Base-by-base conservation (phyloP, 2,113 vertebrate genomes). In the Callionymus lyra region DNA sequence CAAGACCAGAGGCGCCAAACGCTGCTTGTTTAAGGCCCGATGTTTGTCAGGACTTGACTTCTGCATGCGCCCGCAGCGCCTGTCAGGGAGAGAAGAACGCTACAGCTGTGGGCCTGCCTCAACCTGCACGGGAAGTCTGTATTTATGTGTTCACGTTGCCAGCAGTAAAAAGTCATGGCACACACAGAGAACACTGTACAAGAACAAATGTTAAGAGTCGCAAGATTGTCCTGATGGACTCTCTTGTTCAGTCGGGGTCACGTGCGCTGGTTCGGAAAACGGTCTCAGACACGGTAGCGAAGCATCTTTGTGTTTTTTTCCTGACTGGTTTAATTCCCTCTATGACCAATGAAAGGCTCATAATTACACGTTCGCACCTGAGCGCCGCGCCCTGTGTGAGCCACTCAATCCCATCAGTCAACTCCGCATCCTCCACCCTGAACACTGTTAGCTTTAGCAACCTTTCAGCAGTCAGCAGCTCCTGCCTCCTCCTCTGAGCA, bases 1-100 rank as follows among this genome's bases (percentile, higher is more conserved):
- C 95, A 97, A 93, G 95, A 97, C 92, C 90, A 89, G 93, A 97
- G 94, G 94, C 92, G 94, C 95, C 92, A 86, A 75, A 78, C 74
- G 56, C 64, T 79, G 80, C 91, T 90, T 87, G 88, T 87, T 86
- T 87, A 88, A 88, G 80, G 87, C 82, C 79, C 70, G 82, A 71
- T 80, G 80, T 86, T 79, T 78, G 94, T 92, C 89, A 80, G 83
- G 88, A 92, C 94, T 91, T 91, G 94, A 82, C 85, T 88, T 68
- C 74, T 86, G 88, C 84, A 77, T 82, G 85, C 85, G 89, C 94
- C 91, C 87, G 88, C 90, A 92, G 93, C 89, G 56, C 81, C 83
- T 85, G 86, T 91, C 88, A 89, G 86, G 82, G 89, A 87, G 87
- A 65, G 82, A 84, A 72, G 88, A 89, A 88, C 66, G 84, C 85